Base-by-base conservation (phyloP, 2,113 vertebrate species). In the Leucosticte australis region DNA sequence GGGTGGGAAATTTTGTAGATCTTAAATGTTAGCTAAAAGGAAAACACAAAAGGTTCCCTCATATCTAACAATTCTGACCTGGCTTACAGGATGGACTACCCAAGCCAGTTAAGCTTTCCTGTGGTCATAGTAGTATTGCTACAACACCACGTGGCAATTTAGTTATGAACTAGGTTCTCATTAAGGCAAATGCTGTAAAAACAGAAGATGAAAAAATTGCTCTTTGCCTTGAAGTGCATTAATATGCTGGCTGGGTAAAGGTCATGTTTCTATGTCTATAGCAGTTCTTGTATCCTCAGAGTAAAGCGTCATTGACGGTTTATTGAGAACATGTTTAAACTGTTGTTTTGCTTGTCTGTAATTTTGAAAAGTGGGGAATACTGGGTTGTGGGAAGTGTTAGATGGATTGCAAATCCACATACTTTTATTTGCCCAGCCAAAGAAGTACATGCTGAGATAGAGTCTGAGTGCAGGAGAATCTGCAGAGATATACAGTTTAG, bases 251-350 rank as follows among this genome's bases (percentile, higher is more conserved):
- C 67, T 73, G 78, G 42, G 49, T 73, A 60, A 80, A 91, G 87
- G 78, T 94, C 78, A 65, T 9, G 27, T 85, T 94, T 83, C 87
- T 31, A 10, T 55, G 75, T 88, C 93, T 83, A 0, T n/a, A 17
- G 47, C 35, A 67, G 52, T 94, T 80, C 41, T 70, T 76, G 35
- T 86, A 19, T 70, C 47, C 67, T 80, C 35, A 47, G n/a, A 53
- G 65, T 68, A 30, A 92, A 96, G 47, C 67, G n/a, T 46, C 74
- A 56, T 27, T 90, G 84, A 56, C 90, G 83, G 65, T 80, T 90
- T 80, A 85, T 90, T 91, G 71, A 92, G 82, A 93, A 90, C 71
- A 83, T 11, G 24, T 94, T 95, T 76, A 42, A 91, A 26, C n/a
- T 73, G 18, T 39, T 83, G 42, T 52, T 74, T 83, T 86, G 27